phyloP scores from a whole-genome alignment of 1,140 invertebrate genomes.

The Agrypnia vestita region DNA sequence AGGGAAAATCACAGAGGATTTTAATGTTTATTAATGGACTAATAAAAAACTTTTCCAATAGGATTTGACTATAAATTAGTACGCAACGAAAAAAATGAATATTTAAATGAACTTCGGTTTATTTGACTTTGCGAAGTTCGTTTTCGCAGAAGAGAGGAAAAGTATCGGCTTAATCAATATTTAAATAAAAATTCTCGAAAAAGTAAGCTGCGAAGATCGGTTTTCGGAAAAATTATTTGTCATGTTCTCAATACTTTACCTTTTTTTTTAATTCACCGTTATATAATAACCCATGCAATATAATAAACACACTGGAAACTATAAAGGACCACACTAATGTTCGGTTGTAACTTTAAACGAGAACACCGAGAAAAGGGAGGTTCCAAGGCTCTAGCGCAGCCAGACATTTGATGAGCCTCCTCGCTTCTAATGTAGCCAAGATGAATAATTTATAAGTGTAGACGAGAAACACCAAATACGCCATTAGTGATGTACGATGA shows the following conservation, averaged over 20 bases:
- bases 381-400: background rate
- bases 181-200: too few species aligned
- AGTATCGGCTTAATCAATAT: too few species aligned
- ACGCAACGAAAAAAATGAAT: background rate
- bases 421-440: slow-evolving; percentile 20
- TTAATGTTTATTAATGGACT: slow-evolving; percentile 36
- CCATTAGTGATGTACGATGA: slow-evolving; percentile 32
- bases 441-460: slow-evolving; percentile 43
- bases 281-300: background rate
- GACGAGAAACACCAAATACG: slow-evolving; percentile 40
- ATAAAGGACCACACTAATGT: slow-evolving; percentile 9
- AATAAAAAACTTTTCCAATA: slow-evolving; percentile 26
- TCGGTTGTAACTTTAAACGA: background rate
- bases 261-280: too few species aligned
- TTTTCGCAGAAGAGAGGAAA: too few species aligned
- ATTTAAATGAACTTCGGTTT: background rate
- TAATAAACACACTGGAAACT: slow-evolving; percentile 36
- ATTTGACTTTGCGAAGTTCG: too few species aligned
- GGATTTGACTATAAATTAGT: slow-evolving; percentile 8
- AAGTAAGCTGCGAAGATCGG: too few species aligned
- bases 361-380: background rate
- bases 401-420: slow-evolving; percentile 39
- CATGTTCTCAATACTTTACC: too few species aligned
- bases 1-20: slow-evolving; percentile 33
- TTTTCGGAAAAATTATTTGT: too few species aligned